These are phyloP conservation scores for Nematopogon swammerdamellus DNA, from an alignment of 2,888 invertebrate species.

Conservation along the genomic window DNA sequence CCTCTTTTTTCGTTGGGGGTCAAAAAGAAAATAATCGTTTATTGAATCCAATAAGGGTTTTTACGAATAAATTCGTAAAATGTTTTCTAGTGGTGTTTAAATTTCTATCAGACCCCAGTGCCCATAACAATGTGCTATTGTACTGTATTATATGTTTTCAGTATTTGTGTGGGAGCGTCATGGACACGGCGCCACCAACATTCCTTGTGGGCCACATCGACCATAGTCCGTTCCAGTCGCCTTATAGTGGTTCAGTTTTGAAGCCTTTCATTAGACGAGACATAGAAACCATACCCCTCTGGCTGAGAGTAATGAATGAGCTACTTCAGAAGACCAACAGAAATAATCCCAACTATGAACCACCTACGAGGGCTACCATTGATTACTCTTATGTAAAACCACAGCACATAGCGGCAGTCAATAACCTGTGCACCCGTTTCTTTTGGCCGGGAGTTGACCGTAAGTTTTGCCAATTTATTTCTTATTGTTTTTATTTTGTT, in stretches of 20 bases:
- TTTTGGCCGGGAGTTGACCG: slow-evolving; percentile 94
- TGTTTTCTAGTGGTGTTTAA: no score
- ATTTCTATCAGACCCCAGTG: no score
- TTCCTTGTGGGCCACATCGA: slow-evolving; percentile 51
- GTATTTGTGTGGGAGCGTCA: slow-evolving; percentile 40
- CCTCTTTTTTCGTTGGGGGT: no score
- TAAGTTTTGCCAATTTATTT: slow-evolving; percentile 43
- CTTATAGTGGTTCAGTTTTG: slow-evolving; percentile 67
- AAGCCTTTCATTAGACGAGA: slow-evolving; percentile 85
- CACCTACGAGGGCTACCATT: slow-evolving; percentile 56
- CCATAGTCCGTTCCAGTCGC: slow-evolving; percentile 60
- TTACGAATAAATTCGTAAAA: no score
- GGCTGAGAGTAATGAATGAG: slow-evolving; percentile 69
- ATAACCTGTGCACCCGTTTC: slow-evolving; percentile 74
- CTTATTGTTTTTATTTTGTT: no score
- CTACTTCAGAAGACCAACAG: slow-evolving; percentile 53
- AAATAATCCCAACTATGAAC: slow-evolving; percentile 25
- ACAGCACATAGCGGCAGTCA: slow-evolving; percentile 85
- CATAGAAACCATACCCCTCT: slow-evolving; percentile 59
- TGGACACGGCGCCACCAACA: slow-evolving; percentile 32
- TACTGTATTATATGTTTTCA: slow-evolving; percentile 16
- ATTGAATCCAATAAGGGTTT: no score
- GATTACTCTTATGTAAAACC: slow-evolving; percentile 88
- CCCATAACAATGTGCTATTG: no score
- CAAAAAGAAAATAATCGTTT: no score